Base-by-base conservation (phyloP, 2,797 vertebrate genomes). In the Vireo griseus region DNA sequence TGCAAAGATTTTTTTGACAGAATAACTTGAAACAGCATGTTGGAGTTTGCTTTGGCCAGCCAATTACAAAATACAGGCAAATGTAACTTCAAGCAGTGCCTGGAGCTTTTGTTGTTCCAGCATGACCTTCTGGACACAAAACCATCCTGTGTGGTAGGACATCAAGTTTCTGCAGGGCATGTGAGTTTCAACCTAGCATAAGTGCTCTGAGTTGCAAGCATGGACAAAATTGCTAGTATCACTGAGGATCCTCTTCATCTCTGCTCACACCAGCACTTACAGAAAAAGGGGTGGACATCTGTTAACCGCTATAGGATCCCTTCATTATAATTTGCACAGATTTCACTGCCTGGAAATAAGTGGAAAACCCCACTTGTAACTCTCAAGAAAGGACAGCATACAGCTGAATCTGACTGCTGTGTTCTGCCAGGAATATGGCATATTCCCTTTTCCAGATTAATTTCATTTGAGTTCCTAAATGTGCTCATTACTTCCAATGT, bases 21-120 rank as follows among this genome's bases (percentile, higher is more conserved):
- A 90, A 83, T 26, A 92, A 39, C 26, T 72, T 88, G 61, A 83
- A 92, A 50, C n/a, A 94, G 54, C 50, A 39, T 25, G 9, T 37
- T 84, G 42, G n/a, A 68, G 28, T 75, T 94, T 88, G 25, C 35
- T 90, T 91, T 88, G 69, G 40, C 25, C 62, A 55, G 31, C 28
- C 25, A 68, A n/a, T 81, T 61, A 65, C 29, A 65, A 68, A 90
- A 28, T 25, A 66, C 0, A 0, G 13, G 5, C 3, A 2, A 55
- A 24, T 4, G 29, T 25, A 37, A 58, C 54, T 88, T 77, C 33
- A 50, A 42, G 90, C n/a, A 19, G 11, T 61, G 58, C 25, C 54
- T 72, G 74, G 31, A 63, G 33, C 21, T 68, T 82, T 57, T 92
- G 28, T 48, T n/a, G 8, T 78, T 68, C 47, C 3, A 3, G 25